Conservation (phyloP, 2,113 vertebrate species). For the human region DNA sequence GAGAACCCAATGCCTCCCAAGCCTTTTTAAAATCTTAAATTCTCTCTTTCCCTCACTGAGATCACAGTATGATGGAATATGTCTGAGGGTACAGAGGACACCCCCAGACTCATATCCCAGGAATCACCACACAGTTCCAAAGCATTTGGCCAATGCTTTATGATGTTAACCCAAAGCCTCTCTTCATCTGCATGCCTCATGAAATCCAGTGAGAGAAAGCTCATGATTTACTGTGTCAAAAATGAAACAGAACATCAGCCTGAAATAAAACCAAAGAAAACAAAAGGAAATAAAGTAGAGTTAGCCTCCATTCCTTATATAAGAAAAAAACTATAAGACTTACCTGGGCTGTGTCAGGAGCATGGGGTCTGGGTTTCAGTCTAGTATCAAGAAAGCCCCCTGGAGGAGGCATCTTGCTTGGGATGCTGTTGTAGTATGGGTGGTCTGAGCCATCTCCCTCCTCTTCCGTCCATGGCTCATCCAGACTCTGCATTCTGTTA, state of each 20-base stretch:
- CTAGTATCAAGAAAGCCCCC: conserved; percentile 92
- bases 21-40: not conserved
- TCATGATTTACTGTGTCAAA: not conserved
- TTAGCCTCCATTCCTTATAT: no score
- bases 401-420: conserved; percentile 92
- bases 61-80: not conserved
- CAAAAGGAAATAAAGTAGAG: not conserved
- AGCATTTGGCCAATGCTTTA: not conserved
- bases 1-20: not conserved
- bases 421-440: conserved; percentile 96
- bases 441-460: conserved; percentile 90
- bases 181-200: not conserved
- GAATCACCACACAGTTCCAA: not conserved
- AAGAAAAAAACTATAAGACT: not conserved
- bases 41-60: not conserved
- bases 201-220: not conserved
- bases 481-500: conserved; percentile 93
- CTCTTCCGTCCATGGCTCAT: conserved; percentile 95
- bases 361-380: conserved; percentile 84
- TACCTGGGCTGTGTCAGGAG: conserved; percentile 88
- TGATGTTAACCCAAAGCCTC: not conserved
- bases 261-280: not conserved
- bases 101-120: not conserved
- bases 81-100: not conserved
- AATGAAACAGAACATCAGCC: not conserved